Evolutionary conservation across 2,888 invertebrate genomes (phyloP).

Genomic region (Troides helena): DNA sequence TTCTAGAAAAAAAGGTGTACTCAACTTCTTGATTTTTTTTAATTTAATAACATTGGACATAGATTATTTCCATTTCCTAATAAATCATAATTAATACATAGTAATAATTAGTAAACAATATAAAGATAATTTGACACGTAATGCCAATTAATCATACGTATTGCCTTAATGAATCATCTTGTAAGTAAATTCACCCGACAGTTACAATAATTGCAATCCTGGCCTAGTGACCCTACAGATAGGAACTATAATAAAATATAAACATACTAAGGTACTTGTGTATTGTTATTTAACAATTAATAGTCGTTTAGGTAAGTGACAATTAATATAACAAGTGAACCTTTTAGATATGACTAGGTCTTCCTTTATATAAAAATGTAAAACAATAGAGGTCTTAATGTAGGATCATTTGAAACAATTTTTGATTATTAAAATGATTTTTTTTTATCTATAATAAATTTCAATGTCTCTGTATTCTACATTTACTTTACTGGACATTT

Average conservation of each 20-base stretch:
- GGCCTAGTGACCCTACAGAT: constrained; percentile 11
- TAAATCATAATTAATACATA: background rate
- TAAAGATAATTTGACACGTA: background rate
- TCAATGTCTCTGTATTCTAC: too few relatives aligned
- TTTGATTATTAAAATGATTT: background rate
- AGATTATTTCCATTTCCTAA: too few relatives aligned
- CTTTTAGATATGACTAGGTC: background rate
- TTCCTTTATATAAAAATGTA: constrained; percentile 2
- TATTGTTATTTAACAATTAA: background rate
- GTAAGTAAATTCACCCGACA: constrained; percentile 6
- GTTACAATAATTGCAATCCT: constrained; percentile 2
- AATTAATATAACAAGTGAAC: background rate
- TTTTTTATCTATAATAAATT: too few relatives aligned
- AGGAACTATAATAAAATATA: background rate
- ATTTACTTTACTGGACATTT: background rate
- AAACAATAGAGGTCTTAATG: background rate
- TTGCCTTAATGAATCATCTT: constrained; percentile 18
- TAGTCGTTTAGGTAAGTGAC: constrained; percentile 4
- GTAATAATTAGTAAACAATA: background rate
- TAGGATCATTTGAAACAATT: background rate
- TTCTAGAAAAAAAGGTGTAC: too few relatives aligned
- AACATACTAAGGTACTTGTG: background rate
- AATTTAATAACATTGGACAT: too few relatives aligned
- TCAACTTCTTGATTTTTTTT: too few relatives aligned
- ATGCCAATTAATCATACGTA: background rate